Percentiles rank a stretch among this genome's conserved stretches.
Conservation (phyloP, 2,888 invertebrate genomes). For the Xestobium rufovillosum region DNA sequence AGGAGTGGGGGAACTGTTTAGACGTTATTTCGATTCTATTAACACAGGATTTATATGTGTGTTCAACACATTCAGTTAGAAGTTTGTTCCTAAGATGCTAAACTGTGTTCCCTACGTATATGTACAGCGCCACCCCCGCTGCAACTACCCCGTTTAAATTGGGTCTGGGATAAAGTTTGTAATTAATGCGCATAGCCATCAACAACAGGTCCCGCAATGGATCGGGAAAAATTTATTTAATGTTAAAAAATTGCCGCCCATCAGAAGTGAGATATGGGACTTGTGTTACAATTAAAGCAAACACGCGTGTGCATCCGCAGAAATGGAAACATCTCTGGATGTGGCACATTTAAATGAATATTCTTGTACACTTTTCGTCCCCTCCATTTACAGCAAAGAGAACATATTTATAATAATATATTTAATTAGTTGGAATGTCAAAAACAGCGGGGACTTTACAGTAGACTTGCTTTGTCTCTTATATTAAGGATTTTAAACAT, state of each 20-base stretch:
- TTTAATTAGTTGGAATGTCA: conserved; percentile 41
- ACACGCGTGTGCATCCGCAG: too few species aligned
- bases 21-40: conserved; percentile 42
- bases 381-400: conserved; percentile 25
- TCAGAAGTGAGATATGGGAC: too few species aligned
- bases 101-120: conserved; percentile 23
- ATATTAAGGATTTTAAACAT: conserved; percentile 36
- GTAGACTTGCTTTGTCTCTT: conserved; percentile 35
- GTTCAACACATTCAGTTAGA: conserved; percentile 31
- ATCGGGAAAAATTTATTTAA: neutral
- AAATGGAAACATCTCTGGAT: too few species aligned
- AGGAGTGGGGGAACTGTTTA: conserved; percentile 24
- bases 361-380: too few species aligned
- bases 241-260: too few species aligned
- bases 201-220: neutral
- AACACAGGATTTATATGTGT: conserved; percentile 39
- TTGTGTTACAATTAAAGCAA: too few species aligned
- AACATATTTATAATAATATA: conserved; percentile 42
- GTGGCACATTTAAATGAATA: conserved; percentile 29
- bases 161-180: too few species aligned
- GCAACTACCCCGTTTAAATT: neutral
- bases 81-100: conserved; percentile 26
- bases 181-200: neutral
- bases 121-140: neutral
- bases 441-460: conserved; percentile 39